Evolutionary conservation across 2,888 invertebrate genomes (phyloP).

Genomic region (Candidula unifasciata): DNA sequence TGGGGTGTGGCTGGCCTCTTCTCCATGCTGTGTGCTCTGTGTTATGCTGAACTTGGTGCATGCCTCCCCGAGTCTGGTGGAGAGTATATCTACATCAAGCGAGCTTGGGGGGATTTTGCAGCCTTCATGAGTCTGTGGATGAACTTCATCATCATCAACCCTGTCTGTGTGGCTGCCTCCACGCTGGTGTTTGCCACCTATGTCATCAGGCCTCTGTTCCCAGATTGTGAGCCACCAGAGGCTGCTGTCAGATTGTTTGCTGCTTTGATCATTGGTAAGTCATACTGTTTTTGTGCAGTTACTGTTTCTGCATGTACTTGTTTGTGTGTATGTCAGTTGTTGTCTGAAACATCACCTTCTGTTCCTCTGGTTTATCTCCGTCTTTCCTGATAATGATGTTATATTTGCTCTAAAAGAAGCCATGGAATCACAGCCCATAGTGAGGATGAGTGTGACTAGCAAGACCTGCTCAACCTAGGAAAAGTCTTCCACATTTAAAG

Average conservation of each 20-base stretch:
- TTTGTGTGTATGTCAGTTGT: too few relatives aligned
- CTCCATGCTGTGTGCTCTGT: conserved; percentile 89
- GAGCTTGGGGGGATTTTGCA: conserved; percentile 75
- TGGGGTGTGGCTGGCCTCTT: conserved; percentile 91
- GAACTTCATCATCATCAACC: conserved; percentile 73
- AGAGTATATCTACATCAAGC: conserved; percentile 79
- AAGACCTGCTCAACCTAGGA: too few relatives aligned
- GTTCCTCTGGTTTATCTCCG: too few relatives aligned
- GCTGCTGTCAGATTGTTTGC: conserved; percentile 67
- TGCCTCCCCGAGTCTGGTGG: conserved; percentile 84
- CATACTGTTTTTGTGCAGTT: neutral
- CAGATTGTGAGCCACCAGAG: conserved; percentile 71
- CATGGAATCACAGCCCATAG: too few relatives aligned
- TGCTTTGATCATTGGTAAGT: conserved; percentile 68
- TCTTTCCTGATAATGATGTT: too few relatives aligned
- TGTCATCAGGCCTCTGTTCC: conserved; percentile 71
- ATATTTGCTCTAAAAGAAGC: too few relatives aligned
- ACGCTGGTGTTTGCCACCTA: conserved; percentile 76
- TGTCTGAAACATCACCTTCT: too few relatives aligned
- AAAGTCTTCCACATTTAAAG: too few relatives aligned
- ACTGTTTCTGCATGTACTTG: too few relatives aligned
- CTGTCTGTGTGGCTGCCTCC: conserved; percentile 75
- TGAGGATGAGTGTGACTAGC: too few relatives aligned
- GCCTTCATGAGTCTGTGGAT: conserved; percentile 76
- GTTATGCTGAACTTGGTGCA: conserved; percentile 94